Evolutionary conservation across 2,113 vertebrate genomes (phyloP).

Genomic region (Phodopus roborovskii): DNA sequence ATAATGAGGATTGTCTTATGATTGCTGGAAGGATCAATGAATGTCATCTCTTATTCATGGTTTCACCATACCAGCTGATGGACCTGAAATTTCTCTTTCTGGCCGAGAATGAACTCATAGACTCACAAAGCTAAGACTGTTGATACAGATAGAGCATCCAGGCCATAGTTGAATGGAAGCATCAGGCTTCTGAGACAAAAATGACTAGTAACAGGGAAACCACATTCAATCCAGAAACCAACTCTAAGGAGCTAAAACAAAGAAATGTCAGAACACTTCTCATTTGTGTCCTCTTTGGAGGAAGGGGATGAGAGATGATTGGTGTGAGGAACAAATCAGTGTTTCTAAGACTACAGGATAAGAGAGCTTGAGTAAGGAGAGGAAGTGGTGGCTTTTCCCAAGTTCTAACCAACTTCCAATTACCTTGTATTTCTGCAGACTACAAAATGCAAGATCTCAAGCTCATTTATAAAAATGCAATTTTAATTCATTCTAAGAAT

Average conservation of each 20-base stretch:
- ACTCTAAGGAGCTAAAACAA: not conserved
- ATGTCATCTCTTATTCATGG: not conserved
- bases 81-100: not conserved
- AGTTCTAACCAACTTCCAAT: slow-evolving; percentile 59
- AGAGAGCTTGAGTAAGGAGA: not conserved
- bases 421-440: slow-evolving; percentile 70
- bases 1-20: not conserved
- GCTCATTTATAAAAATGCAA: slow-evolving; percentile 66
- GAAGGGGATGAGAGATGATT: not conserved
- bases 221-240: not conserved
- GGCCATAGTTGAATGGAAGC: not conserved
- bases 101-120: not conserved
- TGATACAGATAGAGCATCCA: fast-evolving
- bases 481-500: slow-evolving; percentile 75
- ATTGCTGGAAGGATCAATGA: not conserved
- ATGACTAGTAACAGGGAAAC: not conserved
- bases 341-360: not conserved
- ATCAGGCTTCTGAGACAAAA: not conserved
- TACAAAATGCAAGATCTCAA: slow-evolving; percentile 57
- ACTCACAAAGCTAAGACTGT: not conserved
- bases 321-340: not conserved
- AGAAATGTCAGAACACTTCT: not conserved
- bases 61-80: not conserved
- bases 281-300: not conserved
- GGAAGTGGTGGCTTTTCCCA: slow-evolving; percentile 1